A percentile compares a stretch with the other conserved stretches of the same genome.
Evolutionary conservation across 2,797 vertebrate species (phyloP).

Genomic region (Podarcis lilfordi): DNA sequence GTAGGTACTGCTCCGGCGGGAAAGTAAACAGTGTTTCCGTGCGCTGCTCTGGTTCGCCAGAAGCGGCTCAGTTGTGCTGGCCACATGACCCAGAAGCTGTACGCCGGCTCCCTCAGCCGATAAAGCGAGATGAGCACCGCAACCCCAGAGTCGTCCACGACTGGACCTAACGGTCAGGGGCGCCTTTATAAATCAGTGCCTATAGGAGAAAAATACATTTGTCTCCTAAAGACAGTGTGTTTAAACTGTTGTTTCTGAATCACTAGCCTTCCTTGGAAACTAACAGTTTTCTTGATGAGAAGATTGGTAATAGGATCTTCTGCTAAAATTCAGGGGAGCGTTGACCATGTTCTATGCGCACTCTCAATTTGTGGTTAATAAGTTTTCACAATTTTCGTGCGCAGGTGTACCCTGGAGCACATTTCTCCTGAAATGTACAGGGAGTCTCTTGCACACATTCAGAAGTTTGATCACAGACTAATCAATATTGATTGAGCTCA

Average conservation of each 20-base stretch:
- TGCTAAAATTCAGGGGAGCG: background rate
- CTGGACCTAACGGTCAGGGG: too few relatives aligned
- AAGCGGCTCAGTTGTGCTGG: too few relatives aligned
- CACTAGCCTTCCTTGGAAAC: background rate
- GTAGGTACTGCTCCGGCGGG: too few relatives aligned
- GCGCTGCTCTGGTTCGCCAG: too few relatives aligned
- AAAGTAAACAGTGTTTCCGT: too few relatives aligned
- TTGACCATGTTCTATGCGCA: background rate
- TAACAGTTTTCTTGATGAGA: background rate
- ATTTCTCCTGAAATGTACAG: background rate
- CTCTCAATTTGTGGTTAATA: background rate
- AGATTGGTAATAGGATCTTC: background rate
- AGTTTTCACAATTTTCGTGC: background rate
- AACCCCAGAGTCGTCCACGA: rapidly evolving
- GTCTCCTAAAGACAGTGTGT: background rate
- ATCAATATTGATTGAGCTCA: background rate
- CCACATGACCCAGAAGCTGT: too few relatives aligned
- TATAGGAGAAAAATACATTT: background rate
- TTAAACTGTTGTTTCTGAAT: background rate
- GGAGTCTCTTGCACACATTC: background rate
- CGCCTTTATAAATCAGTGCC: background rate
- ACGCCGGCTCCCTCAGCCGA: too few relatives aligned
- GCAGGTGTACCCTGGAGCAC: background rate
- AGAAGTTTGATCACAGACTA: background rate
- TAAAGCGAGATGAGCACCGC: too few relatives aligned